Conservation (phyloP, 1,140 invertebrate species). For the Temnothorax curvispinosus region DNA sequence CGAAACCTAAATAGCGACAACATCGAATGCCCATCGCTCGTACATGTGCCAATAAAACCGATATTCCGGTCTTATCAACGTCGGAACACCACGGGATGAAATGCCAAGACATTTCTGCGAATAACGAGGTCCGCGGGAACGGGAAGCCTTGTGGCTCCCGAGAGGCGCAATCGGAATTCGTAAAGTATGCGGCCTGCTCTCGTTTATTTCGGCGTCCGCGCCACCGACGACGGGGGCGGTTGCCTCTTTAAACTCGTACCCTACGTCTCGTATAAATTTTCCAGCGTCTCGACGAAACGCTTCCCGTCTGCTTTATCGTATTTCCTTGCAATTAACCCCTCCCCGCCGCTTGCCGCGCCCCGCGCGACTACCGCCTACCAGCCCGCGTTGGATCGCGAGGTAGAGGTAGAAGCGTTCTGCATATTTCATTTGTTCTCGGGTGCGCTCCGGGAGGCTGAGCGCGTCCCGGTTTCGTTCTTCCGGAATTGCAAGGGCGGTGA, state of each 20-base stretch:
- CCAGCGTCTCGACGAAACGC: conserved; percentile 70
- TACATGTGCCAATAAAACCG: background rate
- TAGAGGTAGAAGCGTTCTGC: conserved; percentile 60
- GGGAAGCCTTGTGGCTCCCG: background rate
- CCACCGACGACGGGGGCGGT: background rate
- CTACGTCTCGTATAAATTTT: conserved; percentile 70
- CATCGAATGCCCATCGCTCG: background rate
- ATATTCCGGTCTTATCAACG: background rate
- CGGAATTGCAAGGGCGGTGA: conserved; percentile 49
- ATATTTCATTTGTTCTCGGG: conserved; percentile 69
- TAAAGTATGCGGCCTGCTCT: conserved; percentile 53
- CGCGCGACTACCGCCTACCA: conserved; percentile 9
- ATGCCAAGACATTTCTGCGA: background rate
- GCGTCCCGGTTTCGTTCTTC: conserved; percentile 28
- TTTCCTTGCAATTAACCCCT: conserved; percentile 76
- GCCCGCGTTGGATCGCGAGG: conserved; percentile 49
- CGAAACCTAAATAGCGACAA: background rate
- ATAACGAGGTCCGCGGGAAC: conserved; percentile 27
- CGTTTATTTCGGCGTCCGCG: conserved; percentile 56
- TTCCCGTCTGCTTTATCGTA: conserved; percentile 71
- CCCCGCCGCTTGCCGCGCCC: conserved; percentile 24
- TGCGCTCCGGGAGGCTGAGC: conserved; percentile 28
- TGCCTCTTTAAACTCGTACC: conserved; percentile 1
- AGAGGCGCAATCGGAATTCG: conserved; percentile 62
- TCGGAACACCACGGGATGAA: background rate